These are phyloP conservation scores for Callithrix jacchus DNA, from an alignment of 2,113 vertebrate genomes.

Conservation along the genomic window DNA sequence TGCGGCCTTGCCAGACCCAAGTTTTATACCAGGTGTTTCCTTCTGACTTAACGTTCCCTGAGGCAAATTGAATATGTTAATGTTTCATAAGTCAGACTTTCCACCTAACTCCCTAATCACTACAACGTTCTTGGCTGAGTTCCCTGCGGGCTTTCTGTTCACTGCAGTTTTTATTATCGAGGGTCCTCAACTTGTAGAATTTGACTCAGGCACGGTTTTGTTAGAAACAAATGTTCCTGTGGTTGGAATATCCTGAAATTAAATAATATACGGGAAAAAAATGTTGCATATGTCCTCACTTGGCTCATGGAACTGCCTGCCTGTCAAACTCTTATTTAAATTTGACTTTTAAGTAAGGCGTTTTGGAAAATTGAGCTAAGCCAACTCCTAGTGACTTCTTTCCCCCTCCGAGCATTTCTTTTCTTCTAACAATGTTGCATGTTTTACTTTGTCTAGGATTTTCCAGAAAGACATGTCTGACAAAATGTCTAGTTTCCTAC, in stretches of 20 bases:
- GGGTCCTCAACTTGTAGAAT: not conserved
- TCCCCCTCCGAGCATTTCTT: not conserved
- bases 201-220: not conserved
- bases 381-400: not conserved
- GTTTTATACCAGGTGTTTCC: slow-evolving; percentile 61
- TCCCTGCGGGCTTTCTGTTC: not conserved
- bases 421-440: slow-evolving; percentile 59
- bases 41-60: slow-evolving; percentile 16
- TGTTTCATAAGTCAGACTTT: slow-evolving; percentile 47
- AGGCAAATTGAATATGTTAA: not conserved
- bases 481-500: slow-evolving; percentile 99
- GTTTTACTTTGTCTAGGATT: slow-evolving; percentile 80
- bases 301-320: slow-evolving; percentile 36
- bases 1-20: not conserved
- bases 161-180: not conserved
- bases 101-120: not conserved
- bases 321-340: slow-evolving; percentile 33
- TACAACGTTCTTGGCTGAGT: not conserved
- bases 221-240: not conserved
- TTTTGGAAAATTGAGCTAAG: not conserved
- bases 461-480: slow-evolving; percentile 92
- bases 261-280: not conserved
- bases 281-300: slow-evolving; percentile 20
- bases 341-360: slow-evolving; percentile 42
- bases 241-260: slow-evolving; percentile 26